These are phyloP conservation scores for Bruchidius siliquastri DNA, from an alignment of 2,888 invertebrate genomes.

Conservation along the genomic window DNA sequence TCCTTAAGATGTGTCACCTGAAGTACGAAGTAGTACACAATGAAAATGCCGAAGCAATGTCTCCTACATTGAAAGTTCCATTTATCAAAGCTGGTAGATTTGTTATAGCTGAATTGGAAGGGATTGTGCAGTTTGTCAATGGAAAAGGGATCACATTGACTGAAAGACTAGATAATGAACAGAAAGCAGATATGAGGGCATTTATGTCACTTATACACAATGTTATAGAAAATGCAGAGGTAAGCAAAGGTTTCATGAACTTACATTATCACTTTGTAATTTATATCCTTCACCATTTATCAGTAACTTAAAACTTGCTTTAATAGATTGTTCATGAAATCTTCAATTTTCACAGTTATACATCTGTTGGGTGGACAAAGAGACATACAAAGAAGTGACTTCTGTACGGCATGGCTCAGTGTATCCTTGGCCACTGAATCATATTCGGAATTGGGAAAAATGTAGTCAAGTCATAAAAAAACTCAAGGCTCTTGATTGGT, in stretches of 20 bases:
- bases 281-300: no score
- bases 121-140: constrained; percentile 83
- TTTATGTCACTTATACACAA: constrained; percentile 88
- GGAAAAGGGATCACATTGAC: constrained; percentile 79
- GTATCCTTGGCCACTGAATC: constrained; percentile 89
- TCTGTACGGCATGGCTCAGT: constrained; percentile 80
- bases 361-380: constrained; percentile 80
- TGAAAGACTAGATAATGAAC: constrained; percentile 62
- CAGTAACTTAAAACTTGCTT: no score
- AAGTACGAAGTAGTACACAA: constrained; percentile 76
- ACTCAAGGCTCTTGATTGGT: constrained; percentile 78
- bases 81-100: constrained; percentile 88
- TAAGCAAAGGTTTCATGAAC: constrained; percentile 34
- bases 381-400: constrained; percentile 77
- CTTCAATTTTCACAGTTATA: constrained; percentile 45
- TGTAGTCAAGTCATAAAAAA: constrained; percentile 63
- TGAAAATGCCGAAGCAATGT: constrained; percentile 95
- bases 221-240: constrained; percentile 88
- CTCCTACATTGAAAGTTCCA: constrained; percentile 88
- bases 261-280: neutral
- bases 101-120: constrained; percentile 84
- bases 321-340: neutral
- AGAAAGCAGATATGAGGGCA: constrained; percentile 88
- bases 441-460: constrained; percentile 75
- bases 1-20: constrained; percentile 86